These are phyloP conservation scores for Euura lappo DNA, from an alignment of 1,140 invertebrate species.

Conservation along the genomic window DNA sequence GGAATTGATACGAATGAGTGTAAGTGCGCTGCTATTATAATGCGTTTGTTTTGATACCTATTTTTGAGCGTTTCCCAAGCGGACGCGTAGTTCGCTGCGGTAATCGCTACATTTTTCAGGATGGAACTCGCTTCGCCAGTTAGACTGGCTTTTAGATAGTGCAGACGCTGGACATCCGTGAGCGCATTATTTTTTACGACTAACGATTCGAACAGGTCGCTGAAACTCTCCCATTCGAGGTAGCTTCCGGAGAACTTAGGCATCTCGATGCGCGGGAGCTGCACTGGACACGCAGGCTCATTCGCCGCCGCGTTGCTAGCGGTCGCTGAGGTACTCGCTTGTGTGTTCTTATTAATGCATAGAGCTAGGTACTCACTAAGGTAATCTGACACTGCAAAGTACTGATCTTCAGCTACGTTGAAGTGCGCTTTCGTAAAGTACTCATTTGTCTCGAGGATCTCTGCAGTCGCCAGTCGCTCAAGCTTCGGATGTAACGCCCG, in stretches of 20 bases:
- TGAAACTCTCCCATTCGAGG: conserved; percentile 28
- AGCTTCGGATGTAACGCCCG: no score
- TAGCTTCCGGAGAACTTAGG: conserved; percentile 28
- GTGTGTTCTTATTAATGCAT: no score
- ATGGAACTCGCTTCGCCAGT: conserved; percentile 25
- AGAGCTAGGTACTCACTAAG: no score
- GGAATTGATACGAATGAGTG: conserved; percentile 26
- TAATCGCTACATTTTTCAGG: conserved; percentile 26
- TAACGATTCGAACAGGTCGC: conserved; percentile 27
- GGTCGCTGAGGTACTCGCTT: no score
- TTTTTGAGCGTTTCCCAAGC: conserved; percentile 31
- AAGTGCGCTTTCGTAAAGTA: no score
- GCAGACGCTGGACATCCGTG: conserved; percentile 22
- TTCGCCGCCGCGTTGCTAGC: not conserved
- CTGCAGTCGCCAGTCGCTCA: no score
- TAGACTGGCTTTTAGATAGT: conserved; percentile 22
- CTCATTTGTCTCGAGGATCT: no score
- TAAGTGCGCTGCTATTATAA: conserved; percentile 31
- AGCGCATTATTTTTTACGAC: conserved; percentile 21
- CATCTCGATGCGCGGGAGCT: conserved; percentile 26
- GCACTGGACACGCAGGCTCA: conserved; percentile 9
- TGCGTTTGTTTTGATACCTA: conserved; percentile 28
- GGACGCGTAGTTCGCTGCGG: conserved; percentile 28
- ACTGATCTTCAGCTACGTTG: no score
- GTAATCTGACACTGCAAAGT: no score